Conservation (phyloP, 2,888 invertebrate genomes). For the Limnephilus lunatus region DNA sequence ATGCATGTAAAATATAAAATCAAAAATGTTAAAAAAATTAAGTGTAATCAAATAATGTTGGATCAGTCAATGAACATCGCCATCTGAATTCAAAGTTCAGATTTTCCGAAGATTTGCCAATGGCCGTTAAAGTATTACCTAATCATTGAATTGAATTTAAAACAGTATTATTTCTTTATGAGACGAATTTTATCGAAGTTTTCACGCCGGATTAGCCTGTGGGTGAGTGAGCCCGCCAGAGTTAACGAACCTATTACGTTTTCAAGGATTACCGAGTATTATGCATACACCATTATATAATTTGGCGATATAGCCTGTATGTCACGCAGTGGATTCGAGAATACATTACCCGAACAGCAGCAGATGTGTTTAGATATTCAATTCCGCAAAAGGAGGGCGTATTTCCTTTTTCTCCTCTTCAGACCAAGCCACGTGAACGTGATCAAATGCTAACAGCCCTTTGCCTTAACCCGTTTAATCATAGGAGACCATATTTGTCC, state of each 20-base stretch:
- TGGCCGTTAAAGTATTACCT: not conserved
- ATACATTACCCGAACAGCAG: not conserved
- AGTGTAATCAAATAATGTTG: too few relatives aligned
- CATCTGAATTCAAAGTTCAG: not conserved
- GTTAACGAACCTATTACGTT: slow-evolving; percentile 39
- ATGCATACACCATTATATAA: slow-evolving; percentile 12
- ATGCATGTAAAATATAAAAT: too few relatives aligned
- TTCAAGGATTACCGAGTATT: slow-evolving; percentile 42
- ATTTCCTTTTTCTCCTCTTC: not conserved
- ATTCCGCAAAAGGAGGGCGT: not conserved
- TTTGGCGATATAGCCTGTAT: slow-evolving; percentile 28
- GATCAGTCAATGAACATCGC: not conserved
- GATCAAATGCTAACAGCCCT: not conserved
- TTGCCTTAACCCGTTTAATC: not conserved
- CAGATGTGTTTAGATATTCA: slow-evolving; percentile 5
- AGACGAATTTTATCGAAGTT: not conserved
- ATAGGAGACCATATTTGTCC: too few relatives aligned
- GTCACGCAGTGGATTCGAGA: slow-evolving; percentile 20
- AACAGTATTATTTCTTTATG: not conserved
- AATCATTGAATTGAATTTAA: not conserved
- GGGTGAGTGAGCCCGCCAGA: slow-evolving; percentile 7
- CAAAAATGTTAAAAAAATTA: too few relatives aligned
- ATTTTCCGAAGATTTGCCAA: not conserved
- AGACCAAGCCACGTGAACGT: not conserved
- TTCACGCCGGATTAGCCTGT: not conserved